Percentiles rank a stretch among this genome's conserved stretches.
These are phyloP conservation scores for Drosophila birchii DNA, from an alignment of 2,888 invertebrate genomes.

Conservation along the genomic window DNA sequence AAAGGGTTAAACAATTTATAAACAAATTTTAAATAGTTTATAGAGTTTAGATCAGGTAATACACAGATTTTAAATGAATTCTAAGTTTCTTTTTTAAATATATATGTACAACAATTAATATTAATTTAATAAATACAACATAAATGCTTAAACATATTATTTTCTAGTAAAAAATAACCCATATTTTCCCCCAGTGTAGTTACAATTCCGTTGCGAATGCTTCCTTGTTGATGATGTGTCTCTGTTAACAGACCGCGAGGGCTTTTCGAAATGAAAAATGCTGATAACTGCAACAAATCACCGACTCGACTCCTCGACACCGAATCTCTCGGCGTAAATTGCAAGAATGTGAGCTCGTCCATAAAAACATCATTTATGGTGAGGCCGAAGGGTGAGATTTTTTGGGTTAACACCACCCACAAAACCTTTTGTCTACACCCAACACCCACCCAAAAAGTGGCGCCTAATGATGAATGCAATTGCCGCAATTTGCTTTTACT, in stretches of 20 bases:
- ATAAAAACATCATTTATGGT: slow-evolving; percentile 74
- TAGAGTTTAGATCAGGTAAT: not conserved
- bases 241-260: slow-evolving; percentile 52
- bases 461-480: slow-evolving; percentile 73
- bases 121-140: not conserved
- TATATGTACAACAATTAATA: too few species aligned
- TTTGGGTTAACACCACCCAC: slow-evolving; percentile 20
- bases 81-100: too few species aligned
- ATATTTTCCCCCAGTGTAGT: not conserved
- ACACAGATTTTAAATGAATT: not conserved
- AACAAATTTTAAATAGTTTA: not conserved
- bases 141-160: not conserved
- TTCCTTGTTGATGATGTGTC: slow-evolving; percentile 58
- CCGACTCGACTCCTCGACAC: slow-evolving; percentile 32
- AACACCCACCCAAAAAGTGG: slow-evolving; percentile 44
- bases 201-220: slow-evolving; percentile 19
- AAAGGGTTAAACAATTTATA: not conserved
- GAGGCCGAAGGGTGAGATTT: not conserved
- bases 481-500: slow-evolving; percentile 77
- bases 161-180: not conserved
- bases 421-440: slow-evolving; percentile 30
- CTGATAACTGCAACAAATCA: slow-evolving; percentile 76
- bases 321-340: slow-evolving; percentile 49
- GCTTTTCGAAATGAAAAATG: slow-evolving; percentile 72
- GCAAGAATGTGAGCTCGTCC: slow-evolving; percentile 72